These are phyloP conservation scores for Gymnorhina tibicen DNA, from an alignment of 2,113 vertebrate genomes.

Conservation along the genomic window DNA sequence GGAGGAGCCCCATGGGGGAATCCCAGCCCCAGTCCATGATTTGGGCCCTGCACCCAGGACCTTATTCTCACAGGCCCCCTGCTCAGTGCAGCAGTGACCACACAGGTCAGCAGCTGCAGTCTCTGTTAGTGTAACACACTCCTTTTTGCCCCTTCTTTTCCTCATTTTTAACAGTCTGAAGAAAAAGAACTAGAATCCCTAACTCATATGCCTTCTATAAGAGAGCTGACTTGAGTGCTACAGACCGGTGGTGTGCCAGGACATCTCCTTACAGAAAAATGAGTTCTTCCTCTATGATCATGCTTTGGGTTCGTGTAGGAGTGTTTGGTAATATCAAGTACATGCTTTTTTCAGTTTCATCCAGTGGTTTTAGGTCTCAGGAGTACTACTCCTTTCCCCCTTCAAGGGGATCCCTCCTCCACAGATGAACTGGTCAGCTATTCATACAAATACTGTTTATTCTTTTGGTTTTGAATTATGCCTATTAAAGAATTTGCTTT, in stretches of 20 bases:
- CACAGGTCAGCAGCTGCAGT: background rate
- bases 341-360: background rate
- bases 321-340: background rate
- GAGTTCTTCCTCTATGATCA: background rate
- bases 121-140: background rate
- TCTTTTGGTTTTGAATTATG: constrained; percentile 43
- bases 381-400: background rate
- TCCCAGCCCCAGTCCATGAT: background rate
- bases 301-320: background rate
- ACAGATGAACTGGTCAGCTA: constrained; percentile 30
- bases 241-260: background rate
- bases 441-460: constrained; percentile 47
- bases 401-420: constrained; percentile 47
- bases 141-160: background rate
- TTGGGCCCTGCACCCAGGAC: fast-evolving
- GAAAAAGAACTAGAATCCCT: background rate
- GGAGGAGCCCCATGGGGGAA: fast-evolving
- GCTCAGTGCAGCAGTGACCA: background rate
- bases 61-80: fast-evolving
- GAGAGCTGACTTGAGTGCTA: background rate
- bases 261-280: background rate
- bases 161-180: background rate
- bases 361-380: constrained; percentile 12
- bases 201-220: background rate
- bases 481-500: constrained; percentile 53